Evolutionary conservation across 1,140 invertebrate species (phyloP).

Genomic region (Papilio xuthus): DNA sequence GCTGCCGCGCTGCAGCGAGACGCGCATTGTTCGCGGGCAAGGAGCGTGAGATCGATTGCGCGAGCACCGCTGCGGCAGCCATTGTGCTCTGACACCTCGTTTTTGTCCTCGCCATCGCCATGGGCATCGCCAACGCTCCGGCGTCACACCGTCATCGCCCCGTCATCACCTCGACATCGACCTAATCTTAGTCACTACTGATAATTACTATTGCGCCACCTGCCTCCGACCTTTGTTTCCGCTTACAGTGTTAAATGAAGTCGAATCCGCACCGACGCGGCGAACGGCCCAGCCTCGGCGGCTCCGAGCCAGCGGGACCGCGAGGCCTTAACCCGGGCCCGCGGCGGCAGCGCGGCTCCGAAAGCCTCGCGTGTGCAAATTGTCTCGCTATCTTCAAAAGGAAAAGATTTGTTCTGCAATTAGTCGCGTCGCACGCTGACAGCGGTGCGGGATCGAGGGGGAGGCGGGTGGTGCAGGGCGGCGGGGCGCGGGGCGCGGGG

Average conservation of each 20-base stretch:
- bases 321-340: background rate
- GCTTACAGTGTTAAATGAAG: background rate
- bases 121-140: background rate
- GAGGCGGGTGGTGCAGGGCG: constrained; percentile 30
- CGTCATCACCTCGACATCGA: background rate
- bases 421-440: constrained; percentile 42
- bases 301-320: background rate
- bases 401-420: constrained; percentile 37
- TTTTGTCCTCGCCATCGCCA: constrained; percentile 9
- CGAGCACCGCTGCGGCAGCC: constrained; percentile 27
- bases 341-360: background rate
- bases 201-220: background rate
- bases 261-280: background rate
- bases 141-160: background rate
- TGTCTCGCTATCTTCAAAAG: constrained; percentile 21
- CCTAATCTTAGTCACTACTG: background rate
- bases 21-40: constrained; percentile 35
- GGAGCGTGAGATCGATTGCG: constrained; percentile 37
- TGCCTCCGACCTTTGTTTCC: background rate
- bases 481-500: constrained; percentile 39
- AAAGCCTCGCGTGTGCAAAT: constrained; percentile 1
- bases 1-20: constrained; percentile 13
- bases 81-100: constrained; percentile 26
- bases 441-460: constrained; percentile 33
- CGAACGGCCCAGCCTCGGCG: background rate